Conservation (phyloP, 2,797 vertebrate species). For the Pelobates cultripes region DNA sequence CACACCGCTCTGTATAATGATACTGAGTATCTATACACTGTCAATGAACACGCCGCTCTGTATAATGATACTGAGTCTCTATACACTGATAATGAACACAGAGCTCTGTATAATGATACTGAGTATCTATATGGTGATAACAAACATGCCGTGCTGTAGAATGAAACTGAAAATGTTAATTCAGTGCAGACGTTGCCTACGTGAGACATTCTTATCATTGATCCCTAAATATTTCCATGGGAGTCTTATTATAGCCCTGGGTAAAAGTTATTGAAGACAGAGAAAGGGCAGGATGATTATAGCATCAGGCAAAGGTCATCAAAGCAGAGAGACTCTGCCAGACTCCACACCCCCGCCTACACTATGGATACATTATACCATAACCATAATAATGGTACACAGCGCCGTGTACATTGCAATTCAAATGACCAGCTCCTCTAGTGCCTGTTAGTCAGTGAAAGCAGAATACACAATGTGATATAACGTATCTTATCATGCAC, state of each 20-base stretch:
- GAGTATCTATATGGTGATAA: not conserved
- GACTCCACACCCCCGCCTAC: not conserved
- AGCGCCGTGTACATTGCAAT: not conserved
- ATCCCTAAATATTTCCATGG: not conserved
- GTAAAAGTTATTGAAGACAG: constrained; percentile 23
- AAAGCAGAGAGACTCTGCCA: not conserved
- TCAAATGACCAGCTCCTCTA: no score
- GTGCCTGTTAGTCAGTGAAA: no score
- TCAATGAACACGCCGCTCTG: not conserved
- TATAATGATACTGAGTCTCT: not conserved
- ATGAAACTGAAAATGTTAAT: not conserved
- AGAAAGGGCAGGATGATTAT: constrained; percentile 39
- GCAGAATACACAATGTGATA: no score
- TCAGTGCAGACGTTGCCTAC: not conserved
- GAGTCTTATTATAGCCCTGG: constrained; percentile 1
- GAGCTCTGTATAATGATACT: not conserved
- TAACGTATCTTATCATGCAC: no score
- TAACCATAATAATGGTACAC: not conserved
- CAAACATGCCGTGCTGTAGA: not conserved
- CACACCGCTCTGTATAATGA: not conserved
- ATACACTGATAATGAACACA: not conserved
- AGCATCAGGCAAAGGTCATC: constrained; percentile 27
- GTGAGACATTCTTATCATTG: not conserved
- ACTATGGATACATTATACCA: no score
- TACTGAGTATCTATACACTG: not conserved